Evolutionary conservation across 2,113 vertebrate genomes (phyloP), one percentile per base, ranked within the genome.

Genomic region (Athene cunicularia): DNA sequence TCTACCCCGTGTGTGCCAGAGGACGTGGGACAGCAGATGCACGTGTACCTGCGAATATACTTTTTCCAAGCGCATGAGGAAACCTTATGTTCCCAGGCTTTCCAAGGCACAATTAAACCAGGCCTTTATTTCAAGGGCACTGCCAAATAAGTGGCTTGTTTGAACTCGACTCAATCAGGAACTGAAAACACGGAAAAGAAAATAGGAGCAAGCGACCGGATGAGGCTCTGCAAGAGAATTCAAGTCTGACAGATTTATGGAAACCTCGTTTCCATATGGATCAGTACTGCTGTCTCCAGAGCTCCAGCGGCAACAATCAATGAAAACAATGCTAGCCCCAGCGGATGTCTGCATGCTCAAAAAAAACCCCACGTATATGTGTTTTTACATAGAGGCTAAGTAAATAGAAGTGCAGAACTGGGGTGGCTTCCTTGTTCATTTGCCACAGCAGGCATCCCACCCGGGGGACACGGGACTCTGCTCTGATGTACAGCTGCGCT

Each of bases 211-310:
- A 94, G 92, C 24, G 5, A 83, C 92, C 63, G 70, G 95, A 96
- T 97, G 93, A 96, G 90, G 80, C 82, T 94, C 88, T 86, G 92
- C 63, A 27, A 95, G 92, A 96, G 90, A 94, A 95, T 86, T 92
- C 75, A 49, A 67, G 43, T 84, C 74, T 97, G 96, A 96, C 79
- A 97, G 93, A 97, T 97, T 97, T 97, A 97, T 96, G 96, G 95
- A 94, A 96, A 88, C 87, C 83, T 95, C 96, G 90, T 92, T 97
- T 95, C 97, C 76, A 96, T 86, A 91, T 67, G 95, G 85, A 97
- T 96, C 81, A 41, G 79, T 73, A 22, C 53, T 83, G 41, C 68
- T 94, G 72, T 88, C 66, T 97, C 91, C 87, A 86, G 56, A 94
- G 75, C 86, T 91, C 70, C 33, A 88, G 56, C 14, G 0, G 85